Evolutionary conservation across 2,797 vertebrate species (phyloP).

Genomic region (Poecile montanus): DNA sequence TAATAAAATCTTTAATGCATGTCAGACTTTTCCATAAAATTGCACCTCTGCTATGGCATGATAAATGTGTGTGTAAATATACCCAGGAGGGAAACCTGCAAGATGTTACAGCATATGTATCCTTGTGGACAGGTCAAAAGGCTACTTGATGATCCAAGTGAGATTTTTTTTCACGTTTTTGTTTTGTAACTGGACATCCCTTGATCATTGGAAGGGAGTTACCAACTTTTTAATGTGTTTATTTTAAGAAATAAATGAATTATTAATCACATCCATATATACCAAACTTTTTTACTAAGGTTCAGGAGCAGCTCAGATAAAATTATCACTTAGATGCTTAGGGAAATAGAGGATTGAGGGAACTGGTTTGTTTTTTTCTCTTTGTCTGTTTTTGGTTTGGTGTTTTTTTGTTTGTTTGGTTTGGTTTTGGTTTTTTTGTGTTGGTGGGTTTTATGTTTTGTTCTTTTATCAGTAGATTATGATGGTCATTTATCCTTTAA

Average conservation of each 20-base stretch:
- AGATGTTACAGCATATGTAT: background rate
- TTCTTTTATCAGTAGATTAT: background rate
- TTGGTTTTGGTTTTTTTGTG: no score
- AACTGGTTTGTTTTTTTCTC: background rate
- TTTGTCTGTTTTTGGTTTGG: no score
- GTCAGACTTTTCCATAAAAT: constrained; percentile 25
- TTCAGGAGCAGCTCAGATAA: constrained; percentile 20
- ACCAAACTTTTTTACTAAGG: background rate
- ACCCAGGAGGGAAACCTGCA: background rate
- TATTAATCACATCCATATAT: constrained; percentile 9
- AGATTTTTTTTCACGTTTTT: background rate
- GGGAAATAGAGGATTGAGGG: background rate
- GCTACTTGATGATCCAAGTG: background rate
- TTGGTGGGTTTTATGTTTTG: no score
- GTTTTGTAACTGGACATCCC: background rate
- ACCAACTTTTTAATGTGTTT: background rate
- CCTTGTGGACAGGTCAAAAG: background rate
- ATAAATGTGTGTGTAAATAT: constrained; percentile 1
- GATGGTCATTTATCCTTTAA: background rate
- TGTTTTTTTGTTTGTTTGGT: background rate
- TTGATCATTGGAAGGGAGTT: constrained; percentile 22
- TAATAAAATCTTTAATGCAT: constrained; percentile 53
- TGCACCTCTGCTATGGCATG: background rate
- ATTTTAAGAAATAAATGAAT: constrained; percentile 7
- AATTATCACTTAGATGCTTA: background rate